Base-by-base conservation (phyloP, 1,140 invertebrate genomes). In the Homalodisca vitripennis region DNA sequence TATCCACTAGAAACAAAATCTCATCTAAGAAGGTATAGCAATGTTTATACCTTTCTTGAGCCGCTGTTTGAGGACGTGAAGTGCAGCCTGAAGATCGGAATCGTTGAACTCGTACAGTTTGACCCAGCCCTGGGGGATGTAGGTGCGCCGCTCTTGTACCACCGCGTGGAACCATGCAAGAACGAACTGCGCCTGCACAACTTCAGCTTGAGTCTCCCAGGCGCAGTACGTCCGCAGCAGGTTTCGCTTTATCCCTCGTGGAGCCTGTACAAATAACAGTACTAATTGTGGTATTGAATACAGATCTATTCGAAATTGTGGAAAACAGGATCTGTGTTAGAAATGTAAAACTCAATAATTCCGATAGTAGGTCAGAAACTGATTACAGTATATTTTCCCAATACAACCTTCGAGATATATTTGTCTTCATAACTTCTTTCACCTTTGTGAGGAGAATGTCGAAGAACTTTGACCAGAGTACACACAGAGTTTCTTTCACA, bases 31-130 rank as follows among this genome's bases (percentile, higher is more conserved):
- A 26, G 17, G 10, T 41, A 57, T 24, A 17, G 3, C n/a, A 10
- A 29, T 29, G 30, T 24, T 24, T 57, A 66, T 48, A 68, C 82
- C 77, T 74, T 80, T 78, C 1, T 73, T 73, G 2, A 84, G 83
- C 27, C 89, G 75, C 77, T 86, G 84, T 29, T 89, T 84, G 1
- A 93, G 82, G 30, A 95, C 82, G 66, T 91, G 86, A 51, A 89
- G 82, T 0, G 90, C 92, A 2, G 92, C 90, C 67, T 88, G 84
- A 0, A 97, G 80, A 80, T 98, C 95, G 0, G 89, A 85, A 72
- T 92, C 87, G 41, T 88, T 92, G 81, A 97, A 97, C 75, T 97
- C 94, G 79, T 98, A 98, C 77, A 88, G 91, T 78, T 92, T 92
- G 0, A 87, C 89, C 92, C 93, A 95, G 1, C 92, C 92, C 77